Base-by-base conservation (phyloP, 1,140 invertebrate species). In the Copidosoma floridanum region DNA sequence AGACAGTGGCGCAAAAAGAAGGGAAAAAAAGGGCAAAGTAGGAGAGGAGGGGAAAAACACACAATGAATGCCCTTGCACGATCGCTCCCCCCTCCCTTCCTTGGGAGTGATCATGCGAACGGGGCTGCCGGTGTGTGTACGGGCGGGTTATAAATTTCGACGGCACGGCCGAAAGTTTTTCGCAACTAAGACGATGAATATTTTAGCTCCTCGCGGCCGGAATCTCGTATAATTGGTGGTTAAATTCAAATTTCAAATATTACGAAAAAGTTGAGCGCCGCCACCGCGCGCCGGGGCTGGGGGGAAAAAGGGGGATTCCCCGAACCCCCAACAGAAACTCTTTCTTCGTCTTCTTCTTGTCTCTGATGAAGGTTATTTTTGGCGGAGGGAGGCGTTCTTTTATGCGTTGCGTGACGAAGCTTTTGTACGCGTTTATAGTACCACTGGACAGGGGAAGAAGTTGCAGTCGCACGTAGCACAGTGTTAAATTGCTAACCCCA, bases 171-270 rank as follows among this genome's bases (percentile, higher is more conserved):
- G 63, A 72, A 76, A 74, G 66, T 72, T 76, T 74, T 73, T 70
- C 71, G 68, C 66, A 72, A 73, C 68, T 65, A 70, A 72, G 70
- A 71, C 71, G 70, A 76, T 76, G 74, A 76, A 76, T 76, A 76
- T 76, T 74, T 76, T 74, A 76, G 58, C 68, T n/a, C 63, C 53
- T 62, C 64, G 58, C 63, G 62, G 59, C 57, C 63, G 50, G 66
- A 69, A 63, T 68, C 63, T 46, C 58, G 68, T 66, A 74, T 76
- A 76, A 76, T 76, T 74, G 73, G 71, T 71, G 72, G 71, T 76
- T 74, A 73, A 76, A 76, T 76, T 76, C 74, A 76, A 74, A 76
- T 74, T 74, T 71, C 55, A 68, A 68, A 74, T 76, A 76, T 73
- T 74, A 72, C 69, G 69, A 70, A 76, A 76, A 74, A 71, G 57